Evolutionary conservation across 2,113 vertebrate genomes (phyloP).

Genomic region (Peromyscus maniculatus): DNA sequence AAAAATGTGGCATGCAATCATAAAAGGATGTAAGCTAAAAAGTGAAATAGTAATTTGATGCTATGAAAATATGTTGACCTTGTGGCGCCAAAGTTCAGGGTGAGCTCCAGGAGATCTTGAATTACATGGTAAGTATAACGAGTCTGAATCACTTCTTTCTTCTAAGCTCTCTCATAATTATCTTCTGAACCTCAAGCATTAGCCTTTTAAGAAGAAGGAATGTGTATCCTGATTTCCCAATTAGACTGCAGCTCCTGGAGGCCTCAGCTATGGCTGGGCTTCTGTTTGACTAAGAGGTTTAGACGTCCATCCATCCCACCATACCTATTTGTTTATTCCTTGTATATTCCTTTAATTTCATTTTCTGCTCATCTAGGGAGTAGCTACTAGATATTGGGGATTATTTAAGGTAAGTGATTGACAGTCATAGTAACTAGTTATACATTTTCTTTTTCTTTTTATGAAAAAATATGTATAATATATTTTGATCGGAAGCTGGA

Average conservation of each 20-base stretch:
- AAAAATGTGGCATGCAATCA: background rate
- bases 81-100: background rate
- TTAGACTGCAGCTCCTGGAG: background rate
- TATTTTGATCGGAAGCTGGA: background rate
- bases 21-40: background rate
- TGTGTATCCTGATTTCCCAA: conserved; percentile 41
- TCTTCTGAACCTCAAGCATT: conserved; percentile 11
- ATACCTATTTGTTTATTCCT: background rate
- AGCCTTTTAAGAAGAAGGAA: conserved; percentile 33
- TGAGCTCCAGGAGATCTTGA: background rate
- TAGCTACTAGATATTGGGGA: background rate
- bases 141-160: conserved; percentile 19
- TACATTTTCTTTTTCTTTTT: conserved; percentile 12
- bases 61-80: conserved; percentile 53
- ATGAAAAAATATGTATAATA: background rate
- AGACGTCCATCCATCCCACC: background rate
- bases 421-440: background rate
- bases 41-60: background rate
- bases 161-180: conserved; percentile 8
- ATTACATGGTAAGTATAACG: background rate
- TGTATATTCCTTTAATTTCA: background rate
- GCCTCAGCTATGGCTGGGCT: background rate
- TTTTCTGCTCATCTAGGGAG: background rate
- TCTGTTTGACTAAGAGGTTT: background rate
- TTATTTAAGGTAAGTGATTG: conserved; percentile 17